A percentile compares a stretch with the other conserved stretches of the same genome.
These are phyloP conservation scores for Xestobium rufovillosum DNA, from an alignment of 2,888 invertebrate genomes.

Conservation along the genomic window DNA sequence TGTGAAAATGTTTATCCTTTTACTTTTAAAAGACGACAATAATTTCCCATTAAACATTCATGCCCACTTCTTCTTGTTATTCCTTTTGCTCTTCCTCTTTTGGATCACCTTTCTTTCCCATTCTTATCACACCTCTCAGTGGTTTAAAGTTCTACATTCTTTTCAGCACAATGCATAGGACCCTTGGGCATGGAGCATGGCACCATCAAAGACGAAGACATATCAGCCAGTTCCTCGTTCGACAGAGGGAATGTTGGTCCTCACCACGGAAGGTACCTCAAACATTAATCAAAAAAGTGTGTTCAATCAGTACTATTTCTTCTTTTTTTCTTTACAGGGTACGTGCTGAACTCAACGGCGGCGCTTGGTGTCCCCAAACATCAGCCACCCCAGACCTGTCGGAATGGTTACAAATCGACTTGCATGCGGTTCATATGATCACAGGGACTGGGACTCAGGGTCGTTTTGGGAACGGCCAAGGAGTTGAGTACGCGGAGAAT, in stretches of 20 bases:
- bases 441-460: conserved; percentile 79
- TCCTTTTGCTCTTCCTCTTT: too few relatives aligned
- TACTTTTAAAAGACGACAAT: too few relatives aligned
- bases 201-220: conserved; percentile 69
- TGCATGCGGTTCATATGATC: conserved; percentile 71
- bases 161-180: conserved; percentile 71
- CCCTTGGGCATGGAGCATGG: conserved; percentile 84
- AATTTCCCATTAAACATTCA: too few relatives aligned
- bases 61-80: too few relatives aligned
- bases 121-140: too few relatives aligned
- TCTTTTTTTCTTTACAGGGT: conserved; percentile 61
- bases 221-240: conserved; percentile 79
- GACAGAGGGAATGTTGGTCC: conserved; percentile 80
- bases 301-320: too few relatives aligned
- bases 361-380: conserved; percentile 88
- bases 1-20: too few relatives aligned
- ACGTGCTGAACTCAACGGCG: conserved; percentile 73
- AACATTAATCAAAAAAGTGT: conserved; percentile 6
- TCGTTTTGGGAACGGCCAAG: conserved; percentile 85
- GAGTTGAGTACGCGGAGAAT: conserved; percentile 77
- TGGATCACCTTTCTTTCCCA: too few relatives aligned
- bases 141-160: too few relatives aligned
- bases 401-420: conserved; percentile 76
- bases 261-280: conserved; percentile 69
- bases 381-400: conserved; percentile 69